phyloP scores from a whole-genome alignment of 2,113 vertebrate genomes.

The Pionites leucogaster region DNA sequence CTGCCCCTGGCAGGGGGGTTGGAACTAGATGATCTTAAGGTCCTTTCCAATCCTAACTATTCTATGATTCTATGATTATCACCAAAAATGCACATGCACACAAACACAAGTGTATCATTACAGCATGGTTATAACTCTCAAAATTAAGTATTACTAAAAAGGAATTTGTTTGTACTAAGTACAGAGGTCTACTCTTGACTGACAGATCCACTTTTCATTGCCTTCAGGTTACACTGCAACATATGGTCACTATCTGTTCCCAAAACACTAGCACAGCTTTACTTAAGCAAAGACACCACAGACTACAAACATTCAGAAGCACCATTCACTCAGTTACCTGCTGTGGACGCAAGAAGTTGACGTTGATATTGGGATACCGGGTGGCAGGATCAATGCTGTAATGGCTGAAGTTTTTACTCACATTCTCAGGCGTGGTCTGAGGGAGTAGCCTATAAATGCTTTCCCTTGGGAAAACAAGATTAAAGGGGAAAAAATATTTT shows the following conservation, averaged over 20 bases:
- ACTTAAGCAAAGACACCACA: neutral
- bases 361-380: constrained; percentile 93
- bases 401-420: constrained; percentile 96
- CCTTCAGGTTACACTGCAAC: neutral
- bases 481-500: neutral
- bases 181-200: neutral
- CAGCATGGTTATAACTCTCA: neutral
- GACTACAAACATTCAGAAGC: neutral
- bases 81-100: neutral
- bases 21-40: no score
- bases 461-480: constrained; percentile 79
- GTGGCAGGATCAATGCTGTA: constrained; percentile 95
- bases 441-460: constrained; percentile 95
- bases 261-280: neutral
- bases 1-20: no score
- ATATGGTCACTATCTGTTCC: neutral
- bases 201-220: neutral
- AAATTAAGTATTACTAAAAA: neutral
- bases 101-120: neutral
- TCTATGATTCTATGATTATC: neutral
- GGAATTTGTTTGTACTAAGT: neutral
- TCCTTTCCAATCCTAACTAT: no score
- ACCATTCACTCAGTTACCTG: constrained; percentile 78
- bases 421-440: constrained; percentile 97
- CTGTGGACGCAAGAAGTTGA: constrained; percentile 89